phyloP scores from a whole-genome alignment of 1,140 invertebrate genomes.

The Drosophila murphyi region DNA sequence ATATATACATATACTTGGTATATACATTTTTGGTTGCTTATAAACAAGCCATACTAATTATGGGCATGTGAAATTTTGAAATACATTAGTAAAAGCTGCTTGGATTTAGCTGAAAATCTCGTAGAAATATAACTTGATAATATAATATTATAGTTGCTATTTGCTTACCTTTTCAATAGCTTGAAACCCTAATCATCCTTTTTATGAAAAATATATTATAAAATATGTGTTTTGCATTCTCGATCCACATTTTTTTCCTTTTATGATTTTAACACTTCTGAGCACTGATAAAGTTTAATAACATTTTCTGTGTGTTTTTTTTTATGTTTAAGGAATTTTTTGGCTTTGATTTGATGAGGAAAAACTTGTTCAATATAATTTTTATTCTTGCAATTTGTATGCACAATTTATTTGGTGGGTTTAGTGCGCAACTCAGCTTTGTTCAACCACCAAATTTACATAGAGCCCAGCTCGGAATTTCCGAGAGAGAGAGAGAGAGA shows the following conservation, averaged over 20 bases:
- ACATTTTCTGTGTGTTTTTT: not conserved
- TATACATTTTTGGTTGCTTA: no score
- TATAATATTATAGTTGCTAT: not conserved
- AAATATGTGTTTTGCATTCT: no score
- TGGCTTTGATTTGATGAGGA: not conserved
- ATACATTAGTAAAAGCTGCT: no score
- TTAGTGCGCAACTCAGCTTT: slow-evolving; percentile 39
- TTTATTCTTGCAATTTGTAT: slow-evolving; percentile 32
- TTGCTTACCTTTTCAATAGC: slow-evolving; percentile 5
- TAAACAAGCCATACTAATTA: no score
- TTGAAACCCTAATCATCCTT: slow-evolving; percentile 20
- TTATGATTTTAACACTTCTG: no score
- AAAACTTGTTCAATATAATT: slow-evolving; percentile 33
- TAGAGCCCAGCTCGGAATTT: no score
- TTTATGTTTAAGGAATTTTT: not conserved
- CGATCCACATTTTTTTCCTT: no score
- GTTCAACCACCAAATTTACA: slow-evolving; percentile 10
- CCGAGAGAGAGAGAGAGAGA: not conserved
- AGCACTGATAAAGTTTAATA: not conserved
- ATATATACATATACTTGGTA: no score
- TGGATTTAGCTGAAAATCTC: no score
- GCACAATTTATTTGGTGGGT: slow-evolving; percentile 22
- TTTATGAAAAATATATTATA: no score
- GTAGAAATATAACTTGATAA: no score
- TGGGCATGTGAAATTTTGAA: no score